Evolutionary conservation across 2,113 vertebrate species (phyloP).

Genomic region (Suncus etruscus): DNA sequence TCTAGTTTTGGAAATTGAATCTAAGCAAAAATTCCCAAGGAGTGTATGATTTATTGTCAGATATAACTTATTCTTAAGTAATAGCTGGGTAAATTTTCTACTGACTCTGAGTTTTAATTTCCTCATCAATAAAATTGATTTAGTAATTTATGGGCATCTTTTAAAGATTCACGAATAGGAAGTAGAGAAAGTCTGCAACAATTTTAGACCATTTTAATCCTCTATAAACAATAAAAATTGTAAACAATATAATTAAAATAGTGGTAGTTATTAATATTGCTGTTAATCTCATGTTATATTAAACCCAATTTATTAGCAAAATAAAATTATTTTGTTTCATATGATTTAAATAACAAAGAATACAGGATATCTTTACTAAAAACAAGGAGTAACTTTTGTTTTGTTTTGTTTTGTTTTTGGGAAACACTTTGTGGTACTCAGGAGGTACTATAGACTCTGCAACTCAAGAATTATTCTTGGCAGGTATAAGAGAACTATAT

Average conservation of each 20-base stretch:
- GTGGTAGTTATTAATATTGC: background rate
- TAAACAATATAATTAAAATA: background rate
- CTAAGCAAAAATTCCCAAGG: slow-evolving; percentile 16
- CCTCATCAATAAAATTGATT: background rate
- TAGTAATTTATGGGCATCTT: background rate
- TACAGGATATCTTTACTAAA: background rate
- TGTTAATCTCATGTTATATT: background rate
- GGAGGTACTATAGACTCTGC: too few relatives aligned
- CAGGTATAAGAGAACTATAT: too few relatives aligned
- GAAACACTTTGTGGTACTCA: too few relatives aligned
- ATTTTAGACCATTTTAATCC: background rate
- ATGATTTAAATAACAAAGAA: background rate
- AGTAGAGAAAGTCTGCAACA: background rate
- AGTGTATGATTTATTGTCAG: background rate
- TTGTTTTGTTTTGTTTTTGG: too few relatives aligned
- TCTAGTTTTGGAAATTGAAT: slow-evolving; percentile 26
- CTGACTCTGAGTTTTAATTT: background rate
- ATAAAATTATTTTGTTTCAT: background rate
- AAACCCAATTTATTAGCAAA: background rate
- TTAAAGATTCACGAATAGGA: background rate
- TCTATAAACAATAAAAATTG: background rate
- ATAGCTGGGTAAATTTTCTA: slow-evolving; percentile 4
- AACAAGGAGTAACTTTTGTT: background rate
- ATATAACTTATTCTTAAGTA: background rate
- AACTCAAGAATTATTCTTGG: too few relatives aligned